A percentile compares a stretch with the other conserved stretches of the same genome.
phyloP scores from a whole-genome alignment of 2,888 invertebrate species.

The Phortica okadai region DNA sequence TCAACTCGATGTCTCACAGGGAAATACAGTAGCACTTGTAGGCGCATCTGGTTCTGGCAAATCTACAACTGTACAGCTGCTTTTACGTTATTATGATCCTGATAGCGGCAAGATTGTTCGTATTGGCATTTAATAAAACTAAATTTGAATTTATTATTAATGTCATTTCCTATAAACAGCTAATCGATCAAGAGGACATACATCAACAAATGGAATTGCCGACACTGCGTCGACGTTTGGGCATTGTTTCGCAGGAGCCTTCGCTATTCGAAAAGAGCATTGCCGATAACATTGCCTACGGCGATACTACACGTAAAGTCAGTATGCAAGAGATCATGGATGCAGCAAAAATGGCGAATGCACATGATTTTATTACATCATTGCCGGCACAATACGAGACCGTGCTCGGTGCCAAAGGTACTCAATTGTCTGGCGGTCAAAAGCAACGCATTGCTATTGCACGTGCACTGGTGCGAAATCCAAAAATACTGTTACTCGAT shows the following conservation, averaged over 20 bases:
- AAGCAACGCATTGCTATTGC: conserved; percentile 91
- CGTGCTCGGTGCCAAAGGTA: conserved; percentile 84
- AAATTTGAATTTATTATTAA: background rate
- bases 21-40: conserved; percentile 85
- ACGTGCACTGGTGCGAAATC: conserved; percentile 84
- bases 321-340: conserved; percentile 84
- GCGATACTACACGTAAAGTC: conserved; percentile 83
- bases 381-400: conserved; percentile 87
- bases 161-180: conserved; percentile 44
- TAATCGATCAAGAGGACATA: conserved; percentile 79
- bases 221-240: conserved; percentile 85
- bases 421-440: conserved; percentile 88
- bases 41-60: conserved; percentile 88
- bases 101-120: conserved; percentile 80
- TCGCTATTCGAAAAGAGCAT: conserved; percentile 92
- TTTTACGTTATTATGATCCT: conserved; percentile 88
- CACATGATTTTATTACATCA: conserved; percentile 88
- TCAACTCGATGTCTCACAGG: conserved; percentile 81
- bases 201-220: conserved; percentile 78
- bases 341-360: conserved; percentile 89
- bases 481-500: conserved; percentile 83
- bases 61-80: conserved; percentile 86
- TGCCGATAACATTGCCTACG: conserved; percentile 93
- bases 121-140: background rate
- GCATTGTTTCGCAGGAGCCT: conserved; percentile 94